Conservation (phyloP, 2,888 invertebrate genomes). For the Hermodice carunculata region DNA sequence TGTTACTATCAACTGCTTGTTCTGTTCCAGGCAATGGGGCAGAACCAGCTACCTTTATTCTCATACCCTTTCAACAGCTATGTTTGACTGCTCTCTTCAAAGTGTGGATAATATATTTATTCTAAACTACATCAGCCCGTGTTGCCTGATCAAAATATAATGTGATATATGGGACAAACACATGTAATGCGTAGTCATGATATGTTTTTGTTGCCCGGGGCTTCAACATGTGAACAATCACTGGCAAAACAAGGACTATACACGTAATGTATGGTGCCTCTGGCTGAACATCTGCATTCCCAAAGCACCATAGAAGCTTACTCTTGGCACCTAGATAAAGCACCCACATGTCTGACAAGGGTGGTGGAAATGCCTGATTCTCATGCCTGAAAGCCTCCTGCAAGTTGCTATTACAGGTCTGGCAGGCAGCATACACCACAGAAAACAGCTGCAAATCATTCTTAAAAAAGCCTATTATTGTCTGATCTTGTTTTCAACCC, state of each 20-base stretch:
- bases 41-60: neutral
- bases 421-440: too few relatives aligned
- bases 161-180: too few relatives aligned
- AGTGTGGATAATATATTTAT: conserved; percentile 19
- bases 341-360: too few relatives aligned
- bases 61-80: conserved; percentile 10
- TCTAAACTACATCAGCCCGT: conserved; percentile 29
- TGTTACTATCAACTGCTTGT: neutral
- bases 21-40: neutral
- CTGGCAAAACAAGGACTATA: neutral
- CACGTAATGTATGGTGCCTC: neutral
- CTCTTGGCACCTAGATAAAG: too few relatives aligned
- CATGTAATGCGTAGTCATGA: neutral
- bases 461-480: too few relatives aligned
- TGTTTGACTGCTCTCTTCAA: conserved; percentile 15
- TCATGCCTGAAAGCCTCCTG: too few relatives aligned
- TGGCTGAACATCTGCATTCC: neutral
- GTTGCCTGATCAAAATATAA: conserved; percentile 3
- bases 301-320: too few relatives aligned
- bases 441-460: too few relatives aligned
- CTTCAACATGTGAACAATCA: neutral
- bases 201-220: conserved; percentile 9
- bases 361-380: too few relatives aligned
- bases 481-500: too few relatives aligned
- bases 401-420: too few relatives aligned